These are phyloP conservation scores for Mystacornis crossleyi DNA, from an alignment of 2,113 vertebrate species.

Conservation along the genomic window DNA sequence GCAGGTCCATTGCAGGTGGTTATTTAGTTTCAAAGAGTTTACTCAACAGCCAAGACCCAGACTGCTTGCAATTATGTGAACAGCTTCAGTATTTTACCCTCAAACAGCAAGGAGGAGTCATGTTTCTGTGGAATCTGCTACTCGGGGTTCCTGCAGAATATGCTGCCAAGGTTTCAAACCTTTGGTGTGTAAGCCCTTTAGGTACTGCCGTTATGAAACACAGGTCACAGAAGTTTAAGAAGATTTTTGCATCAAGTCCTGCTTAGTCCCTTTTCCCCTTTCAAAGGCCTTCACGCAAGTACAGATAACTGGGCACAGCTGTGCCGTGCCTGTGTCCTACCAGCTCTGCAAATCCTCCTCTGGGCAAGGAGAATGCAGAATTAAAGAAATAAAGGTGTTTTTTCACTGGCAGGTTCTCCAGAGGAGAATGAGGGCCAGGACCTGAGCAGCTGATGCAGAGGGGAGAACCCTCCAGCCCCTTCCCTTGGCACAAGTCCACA, in stretches of 20 bases:
- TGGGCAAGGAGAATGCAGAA: fast-evolving
- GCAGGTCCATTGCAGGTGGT: background rate
- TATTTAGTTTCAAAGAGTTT: background rate
- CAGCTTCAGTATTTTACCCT: background rate
- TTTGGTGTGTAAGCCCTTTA: background rate
- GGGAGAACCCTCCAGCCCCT: background rate
- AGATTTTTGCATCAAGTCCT: background rate
- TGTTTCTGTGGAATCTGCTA: background rate
- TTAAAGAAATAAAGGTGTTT: too few relatives aligned
- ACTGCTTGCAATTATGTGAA: background rate
- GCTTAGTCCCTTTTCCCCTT: background rate
- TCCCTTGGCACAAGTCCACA: background rate
- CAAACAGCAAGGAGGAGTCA: background rate
- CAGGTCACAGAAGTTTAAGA: background rate
- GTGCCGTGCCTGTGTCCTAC: fast-evolving
- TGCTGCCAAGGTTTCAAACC: background rate
- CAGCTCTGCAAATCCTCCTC: background rate
- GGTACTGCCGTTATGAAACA: background rate
- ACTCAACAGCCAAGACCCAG: background rate
- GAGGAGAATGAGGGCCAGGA: background rate
- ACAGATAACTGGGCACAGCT: fast-evolving
- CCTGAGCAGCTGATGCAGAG: too few relatives aligned
- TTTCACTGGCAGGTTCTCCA: too few relatives aligned
- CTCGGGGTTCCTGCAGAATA: background rate
- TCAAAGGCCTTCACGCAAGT: background rate